phyloP scores from a whole-genome alignment of 2,797 vertebrate species.

The Macropus fuliginosus region DNA sequence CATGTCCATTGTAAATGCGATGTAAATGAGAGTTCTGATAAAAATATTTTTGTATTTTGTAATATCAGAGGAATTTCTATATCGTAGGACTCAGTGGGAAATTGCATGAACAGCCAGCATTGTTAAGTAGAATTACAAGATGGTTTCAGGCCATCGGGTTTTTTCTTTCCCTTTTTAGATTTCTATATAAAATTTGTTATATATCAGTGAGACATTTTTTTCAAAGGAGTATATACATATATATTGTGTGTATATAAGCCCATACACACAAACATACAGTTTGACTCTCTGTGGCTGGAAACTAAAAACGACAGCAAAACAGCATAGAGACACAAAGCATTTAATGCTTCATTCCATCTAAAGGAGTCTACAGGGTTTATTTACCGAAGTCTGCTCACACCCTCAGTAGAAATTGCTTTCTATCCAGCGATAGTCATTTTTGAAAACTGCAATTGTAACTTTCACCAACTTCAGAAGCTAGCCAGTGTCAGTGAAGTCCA shows the following conservation, averaged over 20 bases:
- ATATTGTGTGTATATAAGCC: not conserved
- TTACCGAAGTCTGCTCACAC: slow-evolving; percentile 70
- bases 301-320: slow-evolving; percentile 51
- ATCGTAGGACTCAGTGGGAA: slow-evolving; percentile 87
- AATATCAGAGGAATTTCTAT: slow-evolving; percentile 97
- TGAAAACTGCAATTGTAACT: slow-evolving; percentile 73
- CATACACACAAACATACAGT: slow-evolving; percentile 33
- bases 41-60: slow-evolving; percentile 99
- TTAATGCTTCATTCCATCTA: slow-evolving; percentile 65
- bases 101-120: slow-evolving; percentile 80
- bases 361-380: slow-evolving; percentile 61
- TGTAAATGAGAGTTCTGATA: slow-evolving; percentile 97
- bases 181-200: slow-evolving; percentile 78
- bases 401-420: slow-evolving; percentile 78
- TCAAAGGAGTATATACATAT: slow-evolving; percentile 53
- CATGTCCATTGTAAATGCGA: slow-evolving; percentile 94
- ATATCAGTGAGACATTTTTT: slow-evolving; percentile 78
- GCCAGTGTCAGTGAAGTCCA: slow-evolving; percentile 81
- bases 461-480: slow-evolving; percentile 78
- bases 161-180: slow-evolving; percentile 57
- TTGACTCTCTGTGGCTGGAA: slow-evolving; percentile 79
- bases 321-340: slow-evolving; percentile 64
- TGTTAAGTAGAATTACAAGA: slow-evolving; percentile 78
- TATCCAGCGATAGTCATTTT: slow-evolving; percentile 76
- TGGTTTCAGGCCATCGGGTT: slow-evolving; percentile 70